These are phyloP conservation scores for Odontomachus brunneus DNA, from an alignment of 1,140 invertebrate genomes.

Conservation along the genomic window DNA sequence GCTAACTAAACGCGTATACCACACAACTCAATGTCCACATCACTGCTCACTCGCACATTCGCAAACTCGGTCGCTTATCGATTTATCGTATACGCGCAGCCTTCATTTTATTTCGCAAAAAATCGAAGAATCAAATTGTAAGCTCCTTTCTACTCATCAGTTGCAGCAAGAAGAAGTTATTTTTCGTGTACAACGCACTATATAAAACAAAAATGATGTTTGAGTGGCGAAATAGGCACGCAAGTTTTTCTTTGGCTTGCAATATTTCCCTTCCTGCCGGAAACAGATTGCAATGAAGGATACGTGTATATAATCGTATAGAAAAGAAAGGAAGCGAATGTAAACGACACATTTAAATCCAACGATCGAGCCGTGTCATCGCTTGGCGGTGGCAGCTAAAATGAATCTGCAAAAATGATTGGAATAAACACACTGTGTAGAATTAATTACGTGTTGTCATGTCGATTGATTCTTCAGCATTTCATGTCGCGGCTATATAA, in stretches of 20 bases:
- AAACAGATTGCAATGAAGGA: no score
- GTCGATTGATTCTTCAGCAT: constrained; percentile 8
- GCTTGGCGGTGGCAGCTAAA: neutral
- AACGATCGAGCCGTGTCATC: neutral
- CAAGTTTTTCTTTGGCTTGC: no score
- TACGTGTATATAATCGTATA: no score
- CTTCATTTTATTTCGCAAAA: neutral
- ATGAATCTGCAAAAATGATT: constrained; percentile 23
- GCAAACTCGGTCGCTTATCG: constrained; percentile 13
- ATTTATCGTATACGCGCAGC: neutral
- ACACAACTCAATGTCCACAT: constrained; percentile 20
- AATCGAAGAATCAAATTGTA: neutral
- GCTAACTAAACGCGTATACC: no score
- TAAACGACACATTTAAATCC: neutral
- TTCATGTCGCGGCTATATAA: neutral
- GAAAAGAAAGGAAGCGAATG: no score
- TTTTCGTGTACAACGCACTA: no score
- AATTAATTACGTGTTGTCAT: neutral
- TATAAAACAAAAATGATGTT: no score
- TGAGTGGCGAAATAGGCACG: no score
- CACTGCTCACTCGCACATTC: constrained; percentile 21
- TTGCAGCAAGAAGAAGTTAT: neutral
- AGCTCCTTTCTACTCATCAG: neutral
- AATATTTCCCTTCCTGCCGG: no score
- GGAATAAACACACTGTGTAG: neutral